Evolutionary conservation across 2,113 vertebrate species (phyloP).

Genomic region (Sinosuthora webbiana): DNA sequence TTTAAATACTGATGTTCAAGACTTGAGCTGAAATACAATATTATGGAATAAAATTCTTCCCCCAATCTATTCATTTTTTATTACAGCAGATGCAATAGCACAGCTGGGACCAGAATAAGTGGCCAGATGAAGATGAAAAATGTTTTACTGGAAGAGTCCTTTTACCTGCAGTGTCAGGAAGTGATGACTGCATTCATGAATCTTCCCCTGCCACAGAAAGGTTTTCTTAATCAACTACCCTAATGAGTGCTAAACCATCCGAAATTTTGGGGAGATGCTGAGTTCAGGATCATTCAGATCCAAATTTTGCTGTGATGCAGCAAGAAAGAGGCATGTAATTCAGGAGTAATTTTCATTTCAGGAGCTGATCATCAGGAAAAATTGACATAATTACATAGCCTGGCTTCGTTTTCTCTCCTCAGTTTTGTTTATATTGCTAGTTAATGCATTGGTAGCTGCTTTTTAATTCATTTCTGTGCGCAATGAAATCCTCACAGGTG

Average conservation of each 20-base stretch:
- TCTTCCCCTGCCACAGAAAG: background rate
- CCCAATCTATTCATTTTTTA: background rate
- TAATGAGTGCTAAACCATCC: background rate
- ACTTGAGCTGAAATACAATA: background rate
- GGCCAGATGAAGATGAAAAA: constrained; percentile 25
- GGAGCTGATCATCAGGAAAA: background rate
- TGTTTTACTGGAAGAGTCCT: constrained; percentile 19
- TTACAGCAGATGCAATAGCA: constrained; percentile 14
- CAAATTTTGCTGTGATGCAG: background rate
- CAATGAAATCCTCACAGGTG: background rate
- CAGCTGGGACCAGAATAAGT: constrained; percentile 22
- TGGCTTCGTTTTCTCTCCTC: background rate
- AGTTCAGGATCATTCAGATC: background rate
- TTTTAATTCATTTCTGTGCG: background rate
- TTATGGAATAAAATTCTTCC: constrained; percentile 15
- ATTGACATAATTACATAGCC: background rate
- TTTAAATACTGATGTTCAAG: background rate
- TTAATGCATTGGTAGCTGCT: background rate
- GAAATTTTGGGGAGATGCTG: background rate
- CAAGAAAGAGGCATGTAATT: background rate
- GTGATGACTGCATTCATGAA: background rate
- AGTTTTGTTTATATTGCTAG: background rate
- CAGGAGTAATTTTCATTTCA: background rate
- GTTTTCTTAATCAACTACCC: background rate
- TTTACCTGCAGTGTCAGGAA: constrained; percentile 19